These are phyloP conservation scores for Chloropsis cyanopogon DNA, from an alignment of 2,113 vertebrate species.

Conservation along the genomic window DNA sequence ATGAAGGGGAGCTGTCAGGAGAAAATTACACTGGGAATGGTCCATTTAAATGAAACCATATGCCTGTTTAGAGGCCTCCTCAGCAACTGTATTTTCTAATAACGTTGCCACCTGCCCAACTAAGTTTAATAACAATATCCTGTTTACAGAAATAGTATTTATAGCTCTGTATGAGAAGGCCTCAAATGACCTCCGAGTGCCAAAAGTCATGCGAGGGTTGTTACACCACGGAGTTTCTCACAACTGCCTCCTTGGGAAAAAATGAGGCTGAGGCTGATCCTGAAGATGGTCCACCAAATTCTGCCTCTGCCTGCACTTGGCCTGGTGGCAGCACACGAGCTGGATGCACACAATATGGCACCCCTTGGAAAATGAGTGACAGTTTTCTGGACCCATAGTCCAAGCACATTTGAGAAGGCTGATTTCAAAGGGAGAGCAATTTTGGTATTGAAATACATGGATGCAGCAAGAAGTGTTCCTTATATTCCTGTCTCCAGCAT, in stretches of 20 bases:
- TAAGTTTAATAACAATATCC: constrained; percentile 12
- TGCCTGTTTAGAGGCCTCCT: background rate
- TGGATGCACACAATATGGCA: background rate
- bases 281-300: background rate
- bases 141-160: constrained; percentile 38
- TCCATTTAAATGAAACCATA: background rate
- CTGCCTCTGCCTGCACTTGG: background rate
- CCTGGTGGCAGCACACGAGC: background rate
- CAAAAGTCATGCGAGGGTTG: background rate
- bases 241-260: background rate
- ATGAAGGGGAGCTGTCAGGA: background rate
- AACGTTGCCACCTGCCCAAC: background rate
- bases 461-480: background rate
- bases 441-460: background rate
- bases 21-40: background rate
- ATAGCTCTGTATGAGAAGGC: background rate
- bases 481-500: background rate
- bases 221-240: background rate
- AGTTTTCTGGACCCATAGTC: background rate
- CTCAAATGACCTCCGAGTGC: background rate
- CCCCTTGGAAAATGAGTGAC: background rate
- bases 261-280: background rate
- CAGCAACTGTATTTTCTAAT: background rate
- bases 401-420: background rate
- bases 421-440: background rate